Conservation (phyloP, 2,888 invertebrate species). For the Lasioglossum calceatum region DNA sequence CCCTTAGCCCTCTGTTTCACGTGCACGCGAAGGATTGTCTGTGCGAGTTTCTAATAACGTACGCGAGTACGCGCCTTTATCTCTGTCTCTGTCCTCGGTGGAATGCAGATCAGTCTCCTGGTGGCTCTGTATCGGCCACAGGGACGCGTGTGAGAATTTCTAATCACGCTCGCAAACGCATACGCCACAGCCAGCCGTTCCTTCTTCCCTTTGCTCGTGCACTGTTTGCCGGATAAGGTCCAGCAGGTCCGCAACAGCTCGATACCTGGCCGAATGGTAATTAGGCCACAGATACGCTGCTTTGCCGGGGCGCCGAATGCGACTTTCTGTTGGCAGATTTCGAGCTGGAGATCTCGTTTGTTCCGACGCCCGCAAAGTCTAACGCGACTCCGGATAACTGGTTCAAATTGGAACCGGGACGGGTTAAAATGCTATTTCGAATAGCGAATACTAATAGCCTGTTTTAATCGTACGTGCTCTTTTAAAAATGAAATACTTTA, state of each 20-base stretch:
- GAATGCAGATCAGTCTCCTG: constrained; percentile 40
- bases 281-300: constrained; percentile 23
- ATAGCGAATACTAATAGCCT: no score
- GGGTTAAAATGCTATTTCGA: neutral
- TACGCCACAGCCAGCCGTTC: neutral
- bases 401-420: neutral
- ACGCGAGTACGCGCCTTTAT: constrained; percentile 4
- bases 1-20: neutral
- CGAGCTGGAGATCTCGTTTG: neutral
- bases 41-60: constrained; percentile 23
- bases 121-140: constrained; percentile 20
- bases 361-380: neutral
- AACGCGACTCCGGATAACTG: neutral
- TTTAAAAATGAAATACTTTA: no score
- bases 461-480: no score
- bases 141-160: constrained; percentile 34
- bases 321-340: neutral
- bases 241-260: neutral
- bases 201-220: constrained; percentile 22
- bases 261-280: neutral
- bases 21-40: neutral
- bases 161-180: constrained; percentile 24
- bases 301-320: neutral
- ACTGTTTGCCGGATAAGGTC: constrained; percentile 30
- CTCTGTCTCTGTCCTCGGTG: constrained; percentile 7